These are phyloP conservation scores for Drosophila teissieri DNA, from an alignment of 1,140 invertebrate genomes.

Conservation along the genomic window DNA sequence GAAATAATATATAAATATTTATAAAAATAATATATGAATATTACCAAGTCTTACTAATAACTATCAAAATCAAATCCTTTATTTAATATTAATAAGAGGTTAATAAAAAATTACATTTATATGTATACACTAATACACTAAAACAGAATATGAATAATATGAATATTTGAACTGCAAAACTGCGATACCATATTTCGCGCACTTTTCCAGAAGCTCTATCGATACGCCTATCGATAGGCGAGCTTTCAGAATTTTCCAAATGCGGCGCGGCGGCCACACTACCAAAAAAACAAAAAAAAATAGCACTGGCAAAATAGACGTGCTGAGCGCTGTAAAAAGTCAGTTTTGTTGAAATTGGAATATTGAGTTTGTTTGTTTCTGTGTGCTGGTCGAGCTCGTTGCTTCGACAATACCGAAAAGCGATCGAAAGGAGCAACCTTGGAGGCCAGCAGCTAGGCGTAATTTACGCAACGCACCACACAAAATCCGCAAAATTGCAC, in stretches of 20 bases:
- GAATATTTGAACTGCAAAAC: not conserved
- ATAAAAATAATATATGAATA: no score
- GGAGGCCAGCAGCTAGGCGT: constrained; percentile 18
- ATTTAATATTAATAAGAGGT: no score
- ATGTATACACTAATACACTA: no score
- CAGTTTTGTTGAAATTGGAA: constrained; percentile 42
- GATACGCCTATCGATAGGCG: not conserved
- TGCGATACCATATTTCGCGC: not conserved
- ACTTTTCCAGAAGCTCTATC: not conserved
- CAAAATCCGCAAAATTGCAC: constrained; percentile 32
- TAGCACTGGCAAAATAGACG: constrained; percentile 22
- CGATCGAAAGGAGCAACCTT: constrained; percentile 21
- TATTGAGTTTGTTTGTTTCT: constrained; percentile 52
- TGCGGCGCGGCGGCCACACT: constrained; percentile 1
- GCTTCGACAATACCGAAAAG: not conserved
- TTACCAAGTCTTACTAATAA: no score
- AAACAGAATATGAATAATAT: no score
- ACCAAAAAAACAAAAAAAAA: constrained; percentile 9
- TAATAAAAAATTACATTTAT: no score
- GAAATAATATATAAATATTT: no score
- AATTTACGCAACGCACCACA: constrained; percentile 46
- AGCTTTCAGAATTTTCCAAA: constrained; percentile 15
- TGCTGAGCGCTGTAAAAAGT: constrained; percentile 45
- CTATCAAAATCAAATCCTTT: no score
- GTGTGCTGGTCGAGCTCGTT: constrained; percentile 36